Base-by-base conservation (phyloP, 2,113 vertebrate genomes). In the Balaeniceps rex region DNA sequence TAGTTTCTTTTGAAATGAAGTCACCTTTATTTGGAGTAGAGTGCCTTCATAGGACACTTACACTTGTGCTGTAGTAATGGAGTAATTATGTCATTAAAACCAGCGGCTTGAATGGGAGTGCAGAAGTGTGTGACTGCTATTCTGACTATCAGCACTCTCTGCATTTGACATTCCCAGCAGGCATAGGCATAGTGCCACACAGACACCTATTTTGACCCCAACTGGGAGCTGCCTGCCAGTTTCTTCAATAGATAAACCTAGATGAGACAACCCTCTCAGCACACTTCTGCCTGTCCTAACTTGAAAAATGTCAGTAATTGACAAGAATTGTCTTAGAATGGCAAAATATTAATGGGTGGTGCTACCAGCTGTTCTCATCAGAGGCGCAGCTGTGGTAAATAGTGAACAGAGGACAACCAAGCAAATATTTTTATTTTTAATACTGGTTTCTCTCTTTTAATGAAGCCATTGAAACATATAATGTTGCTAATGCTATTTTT, bases 141-240 rank as follows among this genome's bases (percentile, higher is more conserved):
- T 83, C 38, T 2, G 1, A 42, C 21, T n/a, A 2, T 6, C 36
- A 6, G n/a, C 4, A 2, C 18, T 25, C n/a, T 11, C 55, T 23
- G 28, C 24, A 16, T 34, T 44, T 65, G 28, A 6, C 9, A 2
- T 79, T 87, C 61, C 71, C 31, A 22, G 71, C 38, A 57, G 69
- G 47, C 33, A 40, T 7, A 12, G 58, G 25, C 55, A 17, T 7
- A 36, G 22, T 61, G 16, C 57, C 2, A 4, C 11, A 10, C 17
- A 16, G 33, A 47, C 19, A 24, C 18, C 19, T n/a, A 0, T 25
- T 86, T 28, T 52, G 17, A 24, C 31, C 33, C 31, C 5, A 14
- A 3, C 65, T 64, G n/a, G 55, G 24, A 66, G n/a, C 57, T 83
- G n/a, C 38, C 52, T 63, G 69, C 23, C 26, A 3, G 34, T 31